Percentiles rank a stretch among this genome's conserved stretches.
Conservation (phyloP, 1,140 invertebrate species). For the Hyphantria cunea region DNA sequence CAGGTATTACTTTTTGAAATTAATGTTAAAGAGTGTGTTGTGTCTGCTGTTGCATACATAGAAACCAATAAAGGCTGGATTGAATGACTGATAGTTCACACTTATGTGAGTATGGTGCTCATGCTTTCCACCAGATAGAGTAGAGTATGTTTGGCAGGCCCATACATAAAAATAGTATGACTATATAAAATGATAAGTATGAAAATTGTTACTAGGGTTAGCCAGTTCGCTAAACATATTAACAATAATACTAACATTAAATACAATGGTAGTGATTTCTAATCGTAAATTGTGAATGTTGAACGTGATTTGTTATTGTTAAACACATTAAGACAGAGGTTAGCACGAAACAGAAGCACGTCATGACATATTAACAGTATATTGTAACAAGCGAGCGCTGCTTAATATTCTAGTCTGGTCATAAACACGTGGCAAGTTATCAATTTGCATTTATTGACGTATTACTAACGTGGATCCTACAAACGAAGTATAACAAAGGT, state of each 20-base stretch:
- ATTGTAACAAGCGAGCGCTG: constrained; percentile 20
- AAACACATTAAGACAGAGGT: constrained; percentile 19
- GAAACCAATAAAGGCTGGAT: no score
- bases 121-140: no score
- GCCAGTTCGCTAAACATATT: not conserved
- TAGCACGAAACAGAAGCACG: not conserved
- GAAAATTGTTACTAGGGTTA: not conserved
- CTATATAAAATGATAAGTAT: no score
- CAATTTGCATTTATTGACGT: constrained; percentile 34
- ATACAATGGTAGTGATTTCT: constrained; percentile 16
- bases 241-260: constrained; percentile 1
- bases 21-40: no score
- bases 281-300: not conserved
- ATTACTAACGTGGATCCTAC: not conserved
- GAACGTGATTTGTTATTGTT: constrained; percentile 18
- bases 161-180: no score
- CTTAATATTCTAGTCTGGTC: constrained; percentile 25
- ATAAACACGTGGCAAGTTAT: constrained; percentile 29
- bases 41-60: no score
- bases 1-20: no score
- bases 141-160: no score
- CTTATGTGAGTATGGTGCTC: no score
- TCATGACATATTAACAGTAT: constrained; percentile 19
- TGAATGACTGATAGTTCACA: no score
- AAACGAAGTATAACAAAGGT: constrained; percentile 1